Base-by-base conservation (phyloP, 2,113 vertebrate species). In the Lepus americanus region DNA sequence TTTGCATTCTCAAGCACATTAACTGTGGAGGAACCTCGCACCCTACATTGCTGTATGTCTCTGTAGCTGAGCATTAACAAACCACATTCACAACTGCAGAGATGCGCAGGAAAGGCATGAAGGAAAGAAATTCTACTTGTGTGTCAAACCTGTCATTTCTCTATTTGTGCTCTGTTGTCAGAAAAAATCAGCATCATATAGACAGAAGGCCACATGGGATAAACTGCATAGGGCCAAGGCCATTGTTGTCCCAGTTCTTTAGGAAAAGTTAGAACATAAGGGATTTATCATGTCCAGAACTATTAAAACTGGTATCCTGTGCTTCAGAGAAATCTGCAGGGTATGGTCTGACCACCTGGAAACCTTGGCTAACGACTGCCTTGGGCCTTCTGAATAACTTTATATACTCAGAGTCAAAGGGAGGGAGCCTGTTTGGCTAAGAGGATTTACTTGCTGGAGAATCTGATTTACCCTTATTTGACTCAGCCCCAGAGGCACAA, bases 391-490 rank as follows among this genome's bases (percentile, higher is more conserved):
- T 67, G 90, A 87, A 72, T 69, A 87, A 72, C 81, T 90, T 91
- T 59, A n/a, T 20, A 59, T 44, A 53, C 51, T 89, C 76, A 5
- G n/a, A 84, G 66, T 96, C 80, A 39, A 80, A 94, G 94, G 36
- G 87, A 92, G 55, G 82, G 31, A 89, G 69, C 72, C 78, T 44
- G 10, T 92, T 96, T 95, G 91, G 29, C 69, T 96, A 93, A 98
- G 83, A 97, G 92, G 90, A 97, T 97, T 98, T 97, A 86, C 23
- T 93, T 53, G 0, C 61, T 23, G 36, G 89, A 72, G 86, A 95
- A 94, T 95, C 51, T 95, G 92, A 91, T 94, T 83, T 96, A 39
- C 84, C 33, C 16, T 14, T 83, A 81, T 78, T 96, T 66, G 70
- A 36, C n/a, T 1, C 49, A 22, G 70, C 22, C 69, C 86, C 92